Percentiles rank a stretch among this genome's conserved stretches.
These are phyloP conservation scores for Acrobasis suavella DNA, from an alignment of 2,888 invertebrate species.

Conservation along the genomic window DNA sequence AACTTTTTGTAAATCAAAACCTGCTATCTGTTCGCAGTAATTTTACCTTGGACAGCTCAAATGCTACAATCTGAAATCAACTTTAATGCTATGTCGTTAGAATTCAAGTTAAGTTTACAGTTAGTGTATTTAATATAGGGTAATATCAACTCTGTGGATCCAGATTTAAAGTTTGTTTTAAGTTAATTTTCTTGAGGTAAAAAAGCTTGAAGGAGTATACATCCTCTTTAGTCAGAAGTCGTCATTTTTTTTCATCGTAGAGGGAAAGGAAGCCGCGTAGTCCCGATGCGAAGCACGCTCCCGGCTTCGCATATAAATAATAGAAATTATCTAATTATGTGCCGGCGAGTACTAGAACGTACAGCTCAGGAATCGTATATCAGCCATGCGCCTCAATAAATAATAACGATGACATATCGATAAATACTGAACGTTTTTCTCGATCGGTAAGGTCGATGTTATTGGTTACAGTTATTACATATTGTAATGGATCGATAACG, in stretches of 20 bases:
- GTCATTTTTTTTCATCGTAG: constrained; percentile 67
- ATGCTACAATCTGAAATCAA: background rate
- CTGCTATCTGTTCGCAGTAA: background rate
- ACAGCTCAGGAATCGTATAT: constrained; percentile 69
- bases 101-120: background rate
- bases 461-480: constrained; percentile 74
- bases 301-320: constrained; percentile 76
- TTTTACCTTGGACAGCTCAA: background rate
- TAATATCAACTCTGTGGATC: background rate
- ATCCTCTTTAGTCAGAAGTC: constrained; percentile 75
- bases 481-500: constrained; percentile 71
- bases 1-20: constrained; percentile 71
- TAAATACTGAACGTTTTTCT: constrained; percentile 68
- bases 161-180: background rate
- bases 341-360: constrained; percentile 59
- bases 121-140: background rate
- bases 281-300: constrained; percentile 64
- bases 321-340: constrained; percentile 81
- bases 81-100: background rate
- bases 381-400: constrained; percentile 49
- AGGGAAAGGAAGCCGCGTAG: constrained; percentile 66
- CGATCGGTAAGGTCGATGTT: constrained; percentile 69
- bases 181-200: background rate
- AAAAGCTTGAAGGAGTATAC: constrained; percentile 27
- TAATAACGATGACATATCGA: constrained; percentile 65